These are phyloP conservation scores for Oncorhynchus kisutch DNA, from an alignment of 2,113 vertebrate genomes.

Conservation along the genomic window DNA sequence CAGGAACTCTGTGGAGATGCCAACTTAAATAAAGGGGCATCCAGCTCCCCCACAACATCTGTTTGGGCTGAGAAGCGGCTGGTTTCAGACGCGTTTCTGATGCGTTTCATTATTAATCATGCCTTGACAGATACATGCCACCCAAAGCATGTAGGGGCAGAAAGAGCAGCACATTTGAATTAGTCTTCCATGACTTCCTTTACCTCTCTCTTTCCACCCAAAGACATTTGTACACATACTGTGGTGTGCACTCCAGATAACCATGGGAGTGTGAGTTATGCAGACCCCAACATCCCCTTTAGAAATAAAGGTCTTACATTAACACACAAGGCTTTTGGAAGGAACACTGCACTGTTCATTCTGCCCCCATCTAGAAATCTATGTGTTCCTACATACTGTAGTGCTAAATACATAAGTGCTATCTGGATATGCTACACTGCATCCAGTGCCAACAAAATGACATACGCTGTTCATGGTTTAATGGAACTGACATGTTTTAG, in stretches of 20 bases:
- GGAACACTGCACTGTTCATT: background rate
- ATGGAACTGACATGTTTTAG: background rate
- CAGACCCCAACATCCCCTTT: background rate
- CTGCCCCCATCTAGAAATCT: background rate
- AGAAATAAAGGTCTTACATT: background rate
- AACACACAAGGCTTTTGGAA: background rate
- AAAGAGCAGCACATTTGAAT: slow-evolving; percentile 19
- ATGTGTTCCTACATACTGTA: background rate
- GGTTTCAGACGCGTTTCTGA: slow-evolving; percentile 16
- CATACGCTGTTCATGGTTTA: background rate
- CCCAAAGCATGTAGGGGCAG: background rate
- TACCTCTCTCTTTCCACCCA: background rate
- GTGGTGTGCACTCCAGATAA: background rate
- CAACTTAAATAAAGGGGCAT: slow-evolving; percentile 11
- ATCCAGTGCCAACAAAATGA: background rate
- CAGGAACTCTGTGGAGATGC: background rate
- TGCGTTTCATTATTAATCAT: slow-evolving; percentile 27
- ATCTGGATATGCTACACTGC: background rate
- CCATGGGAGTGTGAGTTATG: background rate
- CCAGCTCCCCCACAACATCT: slow-evolving; percentile 18
- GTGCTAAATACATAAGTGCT: background rate
- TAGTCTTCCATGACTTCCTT: slow-evolving; percentile 1
- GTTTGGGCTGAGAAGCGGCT: background rate
- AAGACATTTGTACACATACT: background rate
- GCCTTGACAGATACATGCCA: slow-evolving; percentile 30